Evolutionary conservation across 1,140 invertebrate genomes (phyloP), one percentile per base, ranked within the genome.

Genomic region (Spodoptera frugiperda): DNA sequence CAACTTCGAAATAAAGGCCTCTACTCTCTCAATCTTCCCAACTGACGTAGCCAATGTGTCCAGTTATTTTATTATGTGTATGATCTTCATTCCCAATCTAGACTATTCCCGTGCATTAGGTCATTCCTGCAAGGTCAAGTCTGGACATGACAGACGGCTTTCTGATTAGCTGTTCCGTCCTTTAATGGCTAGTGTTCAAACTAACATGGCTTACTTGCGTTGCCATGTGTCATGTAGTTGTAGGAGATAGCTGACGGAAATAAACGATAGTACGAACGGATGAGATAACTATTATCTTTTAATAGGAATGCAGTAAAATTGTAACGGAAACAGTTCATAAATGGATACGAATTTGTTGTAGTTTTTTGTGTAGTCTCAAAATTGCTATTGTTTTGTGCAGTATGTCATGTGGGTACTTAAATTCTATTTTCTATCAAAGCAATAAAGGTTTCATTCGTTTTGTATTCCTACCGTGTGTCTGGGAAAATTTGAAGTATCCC

Each of bases 91-190:
- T 61, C 39, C 21, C 44, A 21, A 49, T 65, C 61, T 19, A 61
- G 57, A n/a, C 61, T 65, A 65, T 65, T 65, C 44, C 19, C 44
- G 19, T 9, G n/a, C 67, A 53, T 70, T 51, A 33, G 67, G 48
- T 70, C 70, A 55, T 72, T 15, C 51, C 19, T 25, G 1, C 70
- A 72, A 72, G 70, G 70, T 72, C 51, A 48, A 39, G 63, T 4
- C 46, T 68, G 19, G 33, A 70, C 67, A n/a, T 46, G 39, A 65
- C 17, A 65, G 19, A 65, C 61, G 61, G 61, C 44, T 65, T 49
- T 72, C 54, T 72, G 70, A 72, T 63, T 75, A 51, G 57, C 30
- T 12, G 72, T 75, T 75, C 72, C 72, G 72, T 46, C 63, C 57
- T 17, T 10, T 51, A 61, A 63, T 49, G 19, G 33, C n/a, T 51